Evolutionary conservation across 2,797 vertebrate species (phyloP).

Genomic region (Pachyuromys duprasi): DNA sequence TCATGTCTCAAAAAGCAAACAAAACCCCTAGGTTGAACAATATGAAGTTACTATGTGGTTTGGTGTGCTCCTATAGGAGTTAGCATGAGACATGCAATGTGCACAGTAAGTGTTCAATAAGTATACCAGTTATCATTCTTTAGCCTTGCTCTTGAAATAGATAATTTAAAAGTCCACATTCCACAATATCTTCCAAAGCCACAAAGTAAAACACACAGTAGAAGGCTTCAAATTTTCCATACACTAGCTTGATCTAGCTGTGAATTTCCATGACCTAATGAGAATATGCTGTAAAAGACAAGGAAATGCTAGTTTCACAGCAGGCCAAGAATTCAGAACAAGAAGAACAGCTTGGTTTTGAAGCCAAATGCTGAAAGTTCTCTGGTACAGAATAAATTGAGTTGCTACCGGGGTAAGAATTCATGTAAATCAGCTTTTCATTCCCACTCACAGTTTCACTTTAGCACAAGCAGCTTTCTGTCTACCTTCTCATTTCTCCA

Average conservation of each 20-base stretch:
- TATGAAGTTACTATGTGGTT: conserved; percentile 25
- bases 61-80: background rate
- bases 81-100: conserved; percentile 8
- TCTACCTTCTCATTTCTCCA: conserved; percentile 60
- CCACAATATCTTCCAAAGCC: conserved; percentile 24
- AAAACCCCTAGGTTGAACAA: background rate
- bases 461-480: conserved; percentile 69
- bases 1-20: background rate
- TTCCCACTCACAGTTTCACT: conserved; percentile 74
- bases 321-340: conserved; percentile 77
- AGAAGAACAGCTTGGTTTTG: conserved; percentile 77
- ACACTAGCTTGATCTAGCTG: conserved; percentile 73
- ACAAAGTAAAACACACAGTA: conserved; percentile 61
- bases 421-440: conserved; percentile 77
- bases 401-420: conserved; percentile 72
- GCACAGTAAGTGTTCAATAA: conserved; percentile 30
- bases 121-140: conserved; percentile 8
- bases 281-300: conserved; percentile 68
- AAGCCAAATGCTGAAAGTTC: conserved; percentile 76
- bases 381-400: conserved; percentile 77
- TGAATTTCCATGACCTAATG: conserved; percentile 84
- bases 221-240: conserved; percentile 77
- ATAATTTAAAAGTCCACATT: background rate
- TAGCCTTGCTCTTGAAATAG: conserved; percentile 24
- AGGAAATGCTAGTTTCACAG: conserved; percentile 75